phyloP scores from a whole-genome alignment of 2,888 invertebrate species.

The Argyra leucocephala region DNA sequence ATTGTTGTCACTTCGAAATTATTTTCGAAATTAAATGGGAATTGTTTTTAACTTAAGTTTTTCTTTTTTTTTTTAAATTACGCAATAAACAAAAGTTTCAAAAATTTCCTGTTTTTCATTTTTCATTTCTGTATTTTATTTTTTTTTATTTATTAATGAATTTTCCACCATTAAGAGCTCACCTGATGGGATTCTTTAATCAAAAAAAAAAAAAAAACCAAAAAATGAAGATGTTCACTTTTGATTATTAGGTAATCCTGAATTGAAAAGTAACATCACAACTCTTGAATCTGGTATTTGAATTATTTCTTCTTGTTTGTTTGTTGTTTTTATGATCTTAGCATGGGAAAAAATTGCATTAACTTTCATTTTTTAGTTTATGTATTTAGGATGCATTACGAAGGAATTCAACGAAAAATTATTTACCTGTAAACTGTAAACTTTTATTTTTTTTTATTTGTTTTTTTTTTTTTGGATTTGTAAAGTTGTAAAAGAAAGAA shows the following conservation, averaged over 20 bases:
- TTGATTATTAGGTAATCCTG: not conserved
- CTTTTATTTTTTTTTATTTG: no score
- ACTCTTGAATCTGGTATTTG: no score
- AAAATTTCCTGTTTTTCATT: not conserved
- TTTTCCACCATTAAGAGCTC: not conserved
- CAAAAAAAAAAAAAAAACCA: no score
- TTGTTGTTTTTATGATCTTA: not conserved
- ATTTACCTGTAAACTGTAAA: no score
- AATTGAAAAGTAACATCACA: no score
- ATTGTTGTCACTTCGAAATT: no score
- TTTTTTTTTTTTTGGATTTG: no score
- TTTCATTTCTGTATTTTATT: not conserved
- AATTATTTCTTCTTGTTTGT: not conserved
- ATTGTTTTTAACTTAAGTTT: not conserved
- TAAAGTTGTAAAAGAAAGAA: no score
- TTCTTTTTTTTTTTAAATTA: not conserved
- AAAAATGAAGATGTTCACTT: slow-evolving; percentile 3
- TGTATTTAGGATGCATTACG: no score
- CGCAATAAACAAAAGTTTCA: not conserved
- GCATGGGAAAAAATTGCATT: not conserved
- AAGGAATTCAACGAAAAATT: no score
- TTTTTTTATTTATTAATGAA: not conserved
- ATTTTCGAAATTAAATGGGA: not conserved
- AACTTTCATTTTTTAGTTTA: not conserved
- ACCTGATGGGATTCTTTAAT: no score